These are phyloP conservation scores for Tragelaphus imberbis DNA, from an alignment of 2,113 vertebrate genomes.

Conservation along the genomic window DNA sequence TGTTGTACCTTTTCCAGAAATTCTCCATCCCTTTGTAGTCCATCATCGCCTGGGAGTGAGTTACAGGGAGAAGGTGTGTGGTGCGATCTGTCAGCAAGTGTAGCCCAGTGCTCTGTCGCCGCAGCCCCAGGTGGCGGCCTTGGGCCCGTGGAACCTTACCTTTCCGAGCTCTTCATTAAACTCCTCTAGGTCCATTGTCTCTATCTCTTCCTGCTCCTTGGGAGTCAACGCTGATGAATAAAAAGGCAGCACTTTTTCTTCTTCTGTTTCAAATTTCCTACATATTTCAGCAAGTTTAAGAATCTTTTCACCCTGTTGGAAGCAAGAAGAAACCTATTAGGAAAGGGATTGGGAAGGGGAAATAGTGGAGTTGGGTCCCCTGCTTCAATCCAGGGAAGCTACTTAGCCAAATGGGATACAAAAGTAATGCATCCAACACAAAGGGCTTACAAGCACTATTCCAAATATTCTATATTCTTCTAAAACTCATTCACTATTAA, in stretches of 20 bases:
- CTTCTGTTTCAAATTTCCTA: constrained; percentile 84
- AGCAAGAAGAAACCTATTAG: background rate
- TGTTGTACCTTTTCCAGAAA: constrained; percentile 89
- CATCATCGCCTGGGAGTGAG: constrained; percentile 71
- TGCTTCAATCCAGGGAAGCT: background rate
- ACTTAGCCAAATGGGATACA: background rate
- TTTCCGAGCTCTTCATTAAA: constrained; percentile 72
- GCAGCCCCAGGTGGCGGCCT: background rate
- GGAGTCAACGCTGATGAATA: constrained; percentile 75
- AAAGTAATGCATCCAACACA: background rate
- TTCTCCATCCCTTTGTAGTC: constrained; percentile 80
- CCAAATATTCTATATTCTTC: background rate
- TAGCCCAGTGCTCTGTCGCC: background rate
- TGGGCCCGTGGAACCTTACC: constrained; percentile 70
- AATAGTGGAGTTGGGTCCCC: background rate
- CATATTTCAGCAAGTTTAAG: constrained; percentile 86
- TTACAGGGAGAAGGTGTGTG: background rate
- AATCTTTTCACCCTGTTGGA: constrained; percentile 81
- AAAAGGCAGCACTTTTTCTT: constrained; percentile 90
- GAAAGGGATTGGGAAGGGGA: background rate
- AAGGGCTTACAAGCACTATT: background rate
- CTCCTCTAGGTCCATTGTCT: constrained; percentile 28
- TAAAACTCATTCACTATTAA: background rate
- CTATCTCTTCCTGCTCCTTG: constrained; percentile 69
- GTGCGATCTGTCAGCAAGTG: background rate